Evolutionary conservation across 2,888 invertebrate genomes (phyloP).

Genomic region (Leucoma salicis): DNA sequence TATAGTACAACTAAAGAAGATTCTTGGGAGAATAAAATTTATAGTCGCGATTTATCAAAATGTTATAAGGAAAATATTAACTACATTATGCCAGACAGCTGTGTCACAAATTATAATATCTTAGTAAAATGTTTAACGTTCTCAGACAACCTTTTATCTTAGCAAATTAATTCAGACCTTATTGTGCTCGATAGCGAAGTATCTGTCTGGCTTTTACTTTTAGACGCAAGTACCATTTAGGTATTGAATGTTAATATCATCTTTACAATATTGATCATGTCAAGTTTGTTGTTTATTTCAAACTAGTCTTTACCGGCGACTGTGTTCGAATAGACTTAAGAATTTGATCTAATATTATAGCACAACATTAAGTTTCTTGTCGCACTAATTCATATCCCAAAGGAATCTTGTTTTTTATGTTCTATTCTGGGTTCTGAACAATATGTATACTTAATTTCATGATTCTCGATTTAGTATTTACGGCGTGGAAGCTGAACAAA

Average conservation of each 20-base stretch:
- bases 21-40: too few species aligned
- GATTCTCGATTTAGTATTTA: too few species aligned
- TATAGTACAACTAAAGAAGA: too few species aligned
- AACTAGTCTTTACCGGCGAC: too few species aligned
- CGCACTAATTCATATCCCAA: too few species aligned
- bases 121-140: slow-evolving; percentile 32
- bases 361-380: too few species aligned
- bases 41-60: slow-evolving; percentile 26
- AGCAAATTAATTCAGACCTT: slow-evolving; percentile 30
- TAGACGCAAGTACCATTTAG: background rate
- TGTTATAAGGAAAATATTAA: slow-evolving; percentile 31
- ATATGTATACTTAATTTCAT: too few species aligned
- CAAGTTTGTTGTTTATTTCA: background rate
- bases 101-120: slow-evolving; percentile 36
- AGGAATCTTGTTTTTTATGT: too few species aligned
- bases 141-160: slow-evolving; percentile 29
- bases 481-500: too few species aligned
- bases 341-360: too few species aligned
- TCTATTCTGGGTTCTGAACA: too few species aligned
- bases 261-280: background rate
- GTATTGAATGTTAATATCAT: background rate
- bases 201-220: slow-evolving; percentile 18
- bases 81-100: slow-evolving; percentile 32
- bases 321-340: background rate
- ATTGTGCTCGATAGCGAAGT: slow-evolving; percentile 20